Conservation (phyloP, 1,140 invertebrate species). For the Leptinotarsa defecta region DNA sequence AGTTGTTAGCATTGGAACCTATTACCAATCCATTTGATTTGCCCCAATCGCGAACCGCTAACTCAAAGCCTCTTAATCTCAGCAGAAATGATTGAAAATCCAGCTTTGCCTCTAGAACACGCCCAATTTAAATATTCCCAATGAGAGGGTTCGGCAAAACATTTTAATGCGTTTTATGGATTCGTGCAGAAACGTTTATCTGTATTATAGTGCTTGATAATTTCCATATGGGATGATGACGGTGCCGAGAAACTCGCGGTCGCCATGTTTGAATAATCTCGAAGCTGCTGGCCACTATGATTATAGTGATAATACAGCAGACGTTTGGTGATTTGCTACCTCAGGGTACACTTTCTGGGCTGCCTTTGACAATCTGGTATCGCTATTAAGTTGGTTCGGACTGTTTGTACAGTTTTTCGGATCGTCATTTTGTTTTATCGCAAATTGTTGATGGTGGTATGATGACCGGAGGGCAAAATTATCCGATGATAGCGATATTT, state of each 20-base stretch:
- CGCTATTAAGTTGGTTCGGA: conserved; percentile 22
- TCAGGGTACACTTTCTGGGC: conserved; percentile 27
- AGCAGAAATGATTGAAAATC: conserved; percentile 36
- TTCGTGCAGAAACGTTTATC: conserved; percentile 45
- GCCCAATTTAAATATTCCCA: conserved; percentile 46
- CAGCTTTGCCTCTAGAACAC: conserved; percentile 34
- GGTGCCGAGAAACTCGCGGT: conserved; percentile 26
- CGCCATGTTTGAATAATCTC: conserved; percentile 41
- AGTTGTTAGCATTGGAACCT: neutral
- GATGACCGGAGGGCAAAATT: neutral
- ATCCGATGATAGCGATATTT: neutral
- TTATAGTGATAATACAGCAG: conserved; percentile 42
- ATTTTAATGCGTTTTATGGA: conserved; percentile 46
- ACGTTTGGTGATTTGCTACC: conserved; percentile 37
- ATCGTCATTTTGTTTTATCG: conserved; percentile 22
- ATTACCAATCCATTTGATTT: conserved; percentile 1
- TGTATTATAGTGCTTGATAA: conserved; percentile 44
- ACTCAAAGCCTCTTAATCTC: conserved; percentile 30
- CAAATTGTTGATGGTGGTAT: conserved; percentile 17
- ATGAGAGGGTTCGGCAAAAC: conserved; percentile 41
- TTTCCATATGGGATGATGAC: conserved; percentile 46
- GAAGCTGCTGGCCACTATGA: conserved; percentile 38
- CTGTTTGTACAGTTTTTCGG: conserved; percentile 18
- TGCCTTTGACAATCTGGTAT: conserved; percentile 29
- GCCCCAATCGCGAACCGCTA: conserved; percentile 5